Base-by-base conservation (phyloP, 2,888 invertebrate species). In the Stramonita haemastoma region DNA sequence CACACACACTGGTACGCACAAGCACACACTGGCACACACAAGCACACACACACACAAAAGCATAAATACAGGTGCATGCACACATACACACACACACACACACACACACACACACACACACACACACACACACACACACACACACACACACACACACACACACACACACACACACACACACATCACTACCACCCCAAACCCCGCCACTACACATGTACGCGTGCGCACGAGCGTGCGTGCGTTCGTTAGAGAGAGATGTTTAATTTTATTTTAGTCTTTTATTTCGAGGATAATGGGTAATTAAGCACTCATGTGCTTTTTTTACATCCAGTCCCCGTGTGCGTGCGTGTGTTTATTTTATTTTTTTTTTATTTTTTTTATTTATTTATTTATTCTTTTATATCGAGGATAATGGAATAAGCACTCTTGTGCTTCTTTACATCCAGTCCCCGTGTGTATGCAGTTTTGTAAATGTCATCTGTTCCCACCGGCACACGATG, bases 1-100 rank as follows among this genome's bases (percentile, higher is more conserved):
- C 36, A 34, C 73, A 86, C 81, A 85, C 85, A 70, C 81, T 70
- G 36, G 34, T 60, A 70, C 84, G 86, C 77, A 86, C 84, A 85
- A 26, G 70, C 70, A 85, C 81, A 11, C 85, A 89, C 57, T 73
- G 66, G 70, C 56, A 73, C 66, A 70, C 60, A 85, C 84, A 85
- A 57, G 70, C 85, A 70, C 57, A 89, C 73, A 86, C 81, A 85
- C 66, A 70, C 73, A 89, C 85, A 85, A 57, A 85, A 66, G 66
- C 81, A 70, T 66, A 85, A 57, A 85, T 70, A 89, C 83, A 86
- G 66, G 86, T 70, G n/a, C 84, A 86, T 70, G 66, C 66, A 29
- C 34, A 32, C 36, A 83, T 70, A 70, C 84, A 66, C 84, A 84
- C 66, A 66, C 84, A 84, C 83, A 84, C 83, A 66, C 70, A 36